A percentile compares a stretch with the other conserved stretches of the same genome.
phyloP scores from a whole-genome alignment of 2,113 vertebrate species.

The Trichomycterus rosablanca region DNA sequence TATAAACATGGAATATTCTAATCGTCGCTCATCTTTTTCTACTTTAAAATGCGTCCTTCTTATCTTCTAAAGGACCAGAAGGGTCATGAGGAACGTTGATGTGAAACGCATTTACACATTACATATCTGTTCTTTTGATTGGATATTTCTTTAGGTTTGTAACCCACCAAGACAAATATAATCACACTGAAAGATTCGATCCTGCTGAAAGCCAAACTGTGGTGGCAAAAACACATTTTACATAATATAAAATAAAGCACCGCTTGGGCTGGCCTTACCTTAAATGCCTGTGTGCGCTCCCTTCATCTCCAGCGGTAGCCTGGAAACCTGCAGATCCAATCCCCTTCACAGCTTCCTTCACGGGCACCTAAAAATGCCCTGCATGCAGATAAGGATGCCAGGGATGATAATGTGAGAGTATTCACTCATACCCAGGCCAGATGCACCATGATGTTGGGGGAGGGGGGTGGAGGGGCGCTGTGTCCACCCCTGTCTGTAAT shows the following conservation, averaged over 20 bases:
- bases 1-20: conserved; percentile 46
- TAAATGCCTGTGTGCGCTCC: conserved; percentile 26
- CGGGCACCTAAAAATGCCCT: conserved; percentile 36
- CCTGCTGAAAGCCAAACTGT: not conserved
- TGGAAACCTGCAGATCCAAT: conserved; percentile 31
- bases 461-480: conserved; percentile 33
- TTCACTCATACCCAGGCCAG: conserved; percentile 9
- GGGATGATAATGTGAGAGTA: conserved; percentile 39
- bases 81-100: too few species aligned
- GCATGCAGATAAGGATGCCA: conserved; percentile 49
- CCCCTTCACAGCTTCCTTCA: conserved; percentile 35
- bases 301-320: conserved; percentile 20
- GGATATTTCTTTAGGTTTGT: not conserved
- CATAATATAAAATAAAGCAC: conserved; percentile 2
- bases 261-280: not conserved
- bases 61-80: too few species aligned
- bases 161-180: conserved; percentile 6
- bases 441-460: conserved; percentile 23
- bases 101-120: conserved; percentile 6
- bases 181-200: conserved; percentile 16
- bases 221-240: not conserved
- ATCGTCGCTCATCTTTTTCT: conserved; percentile 32
- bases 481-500: conserved; percentile 40
- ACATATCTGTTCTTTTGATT: conserved; percentile 5
- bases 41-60: conserved; percentile 20